Base-by-base conservation (phyloP, 2,797 vertebrate species). In the Catamblyrhynchus diadema region DNA sequence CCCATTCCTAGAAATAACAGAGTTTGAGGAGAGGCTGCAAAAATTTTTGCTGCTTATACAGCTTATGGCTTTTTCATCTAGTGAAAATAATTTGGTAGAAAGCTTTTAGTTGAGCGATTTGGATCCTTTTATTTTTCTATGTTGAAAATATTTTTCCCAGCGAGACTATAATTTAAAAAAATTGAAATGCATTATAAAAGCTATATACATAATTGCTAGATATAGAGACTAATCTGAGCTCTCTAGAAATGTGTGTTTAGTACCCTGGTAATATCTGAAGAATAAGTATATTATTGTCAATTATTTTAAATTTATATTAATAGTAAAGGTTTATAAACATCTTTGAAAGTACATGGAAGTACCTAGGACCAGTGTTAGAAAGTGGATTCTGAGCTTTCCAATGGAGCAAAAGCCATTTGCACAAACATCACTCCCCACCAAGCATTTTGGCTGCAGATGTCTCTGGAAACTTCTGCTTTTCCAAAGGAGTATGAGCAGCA, bases 141-240 rank as follows among this genome's bases (percentile, higher is more conserved):
- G 3, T 59, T 89, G 56, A 41, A 77, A 77, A 59, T 1, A 8
- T 50, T 85, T 85, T 87, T 9, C 64, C 81, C 17, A 57, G 17
- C 20, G 65, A 11, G 42, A 35, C 30, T 84, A 8, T 20, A 18
- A 81, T 81, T 64, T 14, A 0, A 47, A 91, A 78, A 71, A 64
- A 5, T 14, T 22, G 39, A 79, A 91, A 75, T 0, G 0, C 3
- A 10, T 2, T 2, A 9, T 50, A 24, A 12, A 77, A 35, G 35
- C 17, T 47, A 5, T 56, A 9, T 25, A 7, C n/a, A 19, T 27
- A 24, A 53, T 59, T 92, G 20, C 28, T 59, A 18, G 8, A 2
- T 61, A 21, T 14, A 28, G 45, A 32, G 23, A 30, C 24, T 60
- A 56, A 66, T 32, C 47, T 78, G n/a, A 45, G 17, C 30, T 80